Evolutionary conservation across 2,888 invertebrate genomes (phyloP).

Genomic region (Zonitis immaculata): DNA sequence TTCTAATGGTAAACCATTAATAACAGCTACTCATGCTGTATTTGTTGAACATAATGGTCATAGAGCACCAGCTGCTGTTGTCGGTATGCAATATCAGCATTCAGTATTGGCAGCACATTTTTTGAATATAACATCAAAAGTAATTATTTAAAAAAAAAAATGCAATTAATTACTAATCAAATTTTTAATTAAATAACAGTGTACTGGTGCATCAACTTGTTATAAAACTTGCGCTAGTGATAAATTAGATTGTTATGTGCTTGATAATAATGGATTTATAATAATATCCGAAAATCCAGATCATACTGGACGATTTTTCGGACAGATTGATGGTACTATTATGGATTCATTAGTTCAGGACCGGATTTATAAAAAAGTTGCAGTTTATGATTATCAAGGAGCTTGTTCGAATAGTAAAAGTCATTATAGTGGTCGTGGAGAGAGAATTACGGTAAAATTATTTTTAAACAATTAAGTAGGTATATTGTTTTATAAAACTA

Average conservation of each 20-base stretch:
- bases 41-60: slow-evolving; percentile 80
- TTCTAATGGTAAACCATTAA: slow-evolving; percentile 56
- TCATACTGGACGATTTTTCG: slow-evolving; percentile 89
- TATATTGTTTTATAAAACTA: too few species aligned
- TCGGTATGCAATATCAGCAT: slow-evolving; percentile 85
- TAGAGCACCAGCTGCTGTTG: slow-evolving; percentile 84
- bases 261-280: slow-evolving; percentile 93
- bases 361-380: slow-evolving; percentile 81
- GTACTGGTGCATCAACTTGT: slow-evolving; percentile 65
- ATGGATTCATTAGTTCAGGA: slow-evolving; percentile 91
- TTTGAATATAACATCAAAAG: slow-evolving; percentile 78
- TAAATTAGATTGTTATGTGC: slow-evolving; percentile 85
- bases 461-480: too few species aligned
- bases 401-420: slow-evolving; percentile 69
- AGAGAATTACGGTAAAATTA: slow-evolving; percentile 45
- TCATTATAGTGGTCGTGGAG: slow-evolving; percentile 56
- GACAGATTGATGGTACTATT: slow-evolving; percentile 89
- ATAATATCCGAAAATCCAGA: slow-evolving; percentile 81
- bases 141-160: too few species aligned
- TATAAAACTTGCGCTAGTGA: slow-evolving; percentile 83
- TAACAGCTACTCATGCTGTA: slow-evolving; percentile 88
- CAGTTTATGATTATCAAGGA: slow-evolving; percentile 86
- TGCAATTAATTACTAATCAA: too few species aligned
- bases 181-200: slow-evolving; percentile 51
- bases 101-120: slow-evolving; percentile 79